Conservation (phyloP, 2,888 invertebrate species). For the Aleiodes alternator region DNA sequence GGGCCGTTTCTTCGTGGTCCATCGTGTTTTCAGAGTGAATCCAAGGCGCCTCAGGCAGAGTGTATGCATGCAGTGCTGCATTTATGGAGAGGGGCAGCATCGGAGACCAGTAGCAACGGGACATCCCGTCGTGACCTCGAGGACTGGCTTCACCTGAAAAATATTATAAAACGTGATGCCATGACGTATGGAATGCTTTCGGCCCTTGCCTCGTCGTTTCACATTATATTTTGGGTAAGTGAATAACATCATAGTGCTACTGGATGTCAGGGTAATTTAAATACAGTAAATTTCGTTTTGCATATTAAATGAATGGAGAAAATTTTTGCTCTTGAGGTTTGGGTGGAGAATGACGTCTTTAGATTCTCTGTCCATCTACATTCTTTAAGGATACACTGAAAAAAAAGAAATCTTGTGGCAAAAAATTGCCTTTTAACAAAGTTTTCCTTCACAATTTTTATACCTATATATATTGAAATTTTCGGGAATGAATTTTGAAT, state of each 20-base stretch:
- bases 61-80: constrained; percentile 6
- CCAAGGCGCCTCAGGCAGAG: background rate
- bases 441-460: too few relatives aligned
- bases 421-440: too few relatives aligned
- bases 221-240: constrained; percentile 32
- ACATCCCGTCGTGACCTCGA: constrained; percentile 37
- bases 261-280: constrained; percentile 18
- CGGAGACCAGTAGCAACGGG: constrained; percentile 40
- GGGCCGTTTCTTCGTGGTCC: constrained; percentile 53
- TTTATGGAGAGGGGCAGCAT: constrained; percentile 22
- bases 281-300: background rate
- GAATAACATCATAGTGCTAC: constrained; percentile 33
- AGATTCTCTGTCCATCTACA: too few relatives aligned
- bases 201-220: constrained; percentile 44
- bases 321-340: too few relatives aligned
- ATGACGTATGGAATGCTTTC: constrained; percentile 73
- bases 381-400: too few relatives aligned
- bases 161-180: constrained; percentile 40
- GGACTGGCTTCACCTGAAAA: constrained; percentile 1
- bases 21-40: constrained; percentile 15
- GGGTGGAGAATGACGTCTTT: too few relatives aligned
- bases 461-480: too few relatives aligned
- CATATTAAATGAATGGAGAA: constrained; percentile 1
- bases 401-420: too few relatives aligned
- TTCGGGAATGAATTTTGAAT: too few relatives aligned